phyloP scores from a whole-genome alignment of 1,140 invertebrate species.

The Ceratosolen solmsi region DNA sequence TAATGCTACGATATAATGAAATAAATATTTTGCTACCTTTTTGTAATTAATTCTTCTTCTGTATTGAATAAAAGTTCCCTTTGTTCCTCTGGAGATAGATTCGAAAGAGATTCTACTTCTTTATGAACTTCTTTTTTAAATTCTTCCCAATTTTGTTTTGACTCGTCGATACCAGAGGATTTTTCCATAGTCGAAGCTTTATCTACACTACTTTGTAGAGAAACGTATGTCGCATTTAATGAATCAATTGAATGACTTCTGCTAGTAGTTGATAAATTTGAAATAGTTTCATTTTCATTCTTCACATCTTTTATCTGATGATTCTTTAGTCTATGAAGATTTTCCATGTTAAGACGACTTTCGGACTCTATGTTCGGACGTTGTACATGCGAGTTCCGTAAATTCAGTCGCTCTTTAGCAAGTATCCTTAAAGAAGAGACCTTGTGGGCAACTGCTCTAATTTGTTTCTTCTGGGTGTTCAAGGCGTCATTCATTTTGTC shows the following conservation, averaged over 20 bases:
- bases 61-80: slow-evolving; percentile 56
- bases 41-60: slow-evolving; percentile 63
- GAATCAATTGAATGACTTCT: background rate
- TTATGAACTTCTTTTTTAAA: slow-evolving; percentile 57
- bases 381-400: slow-evolving; percentile 53
- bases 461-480: slow-evolving; percentile 25
- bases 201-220: background rate
- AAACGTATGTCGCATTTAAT: background rate
- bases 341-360: slow-evolving; percentile 2
- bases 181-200: background rate
- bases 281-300: background rate
- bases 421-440: slow-evolving; percentile 53
- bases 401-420: slow-evolving; percentile 56
- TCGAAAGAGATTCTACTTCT: slow-evolving; percentile 54
- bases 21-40: slow-evolving; percentile 58
- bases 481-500: slow-evolving; percentile 26
- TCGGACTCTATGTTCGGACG: background rate
- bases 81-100: slow-evolving; percentile 56
- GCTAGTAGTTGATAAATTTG: background rate
- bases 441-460: slow-evolving; percentile 30
- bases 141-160: slow-evolving; percentile 50
- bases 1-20: no score
- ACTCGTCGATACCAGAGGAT: background rate
- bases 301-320: background rate
- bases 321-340: background rate